Conservation (phyloP, 2,113 vertebrate species). For the Proterorhinus semilunaris region DNA sequence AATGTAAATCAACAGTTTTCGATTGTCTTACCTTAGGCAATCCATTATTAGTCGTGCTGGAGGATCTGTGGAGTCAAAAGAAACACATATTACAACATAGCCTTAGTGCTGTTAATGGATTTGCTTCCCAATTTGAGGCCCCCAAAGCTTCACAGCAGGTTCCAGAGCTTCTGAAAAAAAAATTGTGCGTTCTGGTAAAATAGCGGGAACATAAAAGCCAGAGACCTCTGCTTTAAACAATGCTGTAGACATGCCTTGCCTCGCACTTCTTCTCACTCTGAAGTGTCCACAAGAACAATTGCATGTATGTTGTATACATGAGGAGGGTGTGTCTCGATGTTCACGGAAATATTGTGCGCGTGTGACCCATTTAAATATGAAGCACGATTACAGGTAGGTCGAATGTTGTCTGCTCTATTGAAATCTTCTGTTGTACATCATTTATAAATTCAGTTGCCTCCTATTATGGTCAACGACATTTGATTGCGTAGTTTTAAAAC, state of each 20-base stretch:
- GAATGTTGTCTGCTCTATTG: too few relatives aligned
- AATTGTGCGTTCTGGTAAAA: too few relatives aligned
- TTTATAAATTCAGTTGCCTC: too few relatives aligned
- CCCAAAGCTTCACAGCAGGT: too few relatives aligned
- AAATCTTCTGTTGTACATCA: too few relatives aligned
- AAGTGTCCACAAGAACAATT: not conserved
- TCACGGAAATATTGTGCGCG: not conserved
- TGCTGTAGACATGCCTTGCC: too few relatives aligned
- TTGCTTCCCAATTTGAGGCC: too few relatives aligned
- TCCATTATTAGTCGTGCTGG: conserved; percentile 73
- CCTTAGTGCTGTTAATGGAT: too few relatives aligned
- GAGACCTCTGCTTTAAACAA: too few relatives aligned
- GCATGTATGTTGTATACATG: conserved; percentile 8
- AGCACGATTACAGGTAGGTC: too few relatives aligned
- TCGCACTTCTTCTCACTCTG: not conserved
- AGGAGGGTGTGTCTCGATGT: too few relatives aligned
- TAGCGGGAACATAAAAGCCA: too few relatives aligned
- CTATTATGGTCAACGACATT: not conserved
- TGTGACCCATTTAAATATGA: conserved; percentile 1
- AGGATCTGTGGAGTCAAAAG: conserved; percentile 73
- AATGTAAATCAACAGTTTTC: not conserved
- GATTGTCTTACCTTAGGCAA: conserved; percentile 80
- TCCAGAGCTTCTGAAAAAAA: not conserved
- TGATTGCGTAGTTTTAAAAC: not conserved
- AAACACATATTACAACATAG: not conserved